phyloP scores from a whole-genome alignment of 2,888 invertebrate genomes.

The Ptychoptera albimana region DNA sequence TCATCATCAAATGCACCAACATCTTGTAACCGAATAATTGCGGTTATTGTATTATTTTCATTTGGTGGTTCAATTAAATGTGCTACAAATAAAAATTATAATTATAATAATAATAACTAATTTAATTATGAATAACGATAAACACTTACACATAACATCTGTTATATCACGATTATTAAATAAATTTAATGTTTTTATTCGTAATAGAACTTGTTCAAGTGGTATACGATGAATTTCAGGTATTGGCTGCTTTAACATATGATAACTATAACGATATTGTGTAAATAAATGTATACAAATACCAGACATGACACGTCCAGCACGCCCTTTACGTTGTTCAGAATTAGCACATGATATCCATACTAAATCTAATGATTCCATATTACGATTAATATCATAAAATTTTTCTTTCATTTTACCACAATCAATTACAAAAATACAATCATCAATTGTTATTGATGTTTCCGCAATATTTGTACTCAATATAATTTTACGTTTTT shows the following conservation, averaged over 20 bases:
- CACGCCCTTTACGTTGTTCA: constrained; percentile 74
- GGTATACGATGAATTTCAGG: constrained; percentile 86
- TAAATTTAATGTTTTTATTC: constrained; percentile 48
- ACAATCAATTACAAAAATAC: constrained; percentile 83
- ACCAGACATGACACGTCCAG: constrained; percentile 81
- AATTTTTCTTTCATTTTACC: constrained; percentile 85
- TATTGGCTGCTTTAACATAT: constrained; percentile 55
- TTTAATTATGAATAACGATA: neutral
- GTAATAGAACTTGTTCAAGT: constrained; percentile 62
- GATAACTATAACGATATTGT: constrained; percentile 45
- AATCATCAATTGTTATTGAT: constrained; percentile 89
- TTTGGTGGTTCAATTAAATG: constrained; percentile 60
- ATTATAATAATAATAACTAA: too few species aligned
- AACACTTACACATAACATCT: constrained; percentile 18
- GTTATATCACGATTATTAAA: constrained; percentile 20
- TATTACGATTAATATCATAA: constrained; percentile 52
- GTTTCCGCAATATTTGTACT: constrained; percentile 92
- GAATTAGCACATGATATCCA: constrained; percentile 90
- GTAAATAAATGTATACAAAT: constrained; percentile 73
- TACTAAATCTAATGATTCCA: constrained; percentile 71
- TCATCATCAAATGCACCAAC: constrained; percentile 64
- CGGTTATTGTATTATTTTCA: constrained; percentile 47
- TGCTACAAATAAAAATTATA: constrained; percentile 30
- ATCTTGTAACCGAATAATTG: constrained; percentile 52
- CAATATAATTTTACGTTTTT: constrained; percentile 72